A percentile compares a stretch with the other conserved stretches of the same genome.
Evolutionary conservation across 2,888 invertebrate species (phyloP).

Genomic region (Synergus umbraculus): DNA sequence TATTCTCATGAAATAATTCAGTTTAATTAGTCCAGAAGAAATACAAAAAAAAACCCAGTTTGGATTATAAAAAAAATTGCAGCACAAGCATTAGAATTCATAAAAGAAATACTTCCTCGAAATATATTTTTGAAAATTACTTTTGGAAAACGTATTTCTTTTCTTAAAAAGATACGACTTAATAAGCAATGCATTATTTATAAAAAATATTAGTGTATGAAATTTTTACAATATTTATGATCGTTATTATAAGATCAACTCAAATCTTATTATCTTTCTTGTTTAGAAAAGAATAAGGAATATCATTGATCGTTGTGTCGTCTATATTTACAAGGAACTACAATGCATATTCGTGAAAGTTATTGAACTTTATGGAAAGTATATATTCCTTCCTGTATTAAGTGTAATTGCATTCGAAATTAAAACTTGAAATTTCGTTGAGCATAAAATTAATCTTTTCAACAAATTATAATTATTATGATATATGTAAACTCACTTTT

Average conservation of each 20-base stretch:
- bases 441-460: not conserved
- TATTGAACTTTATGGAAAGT: not conserved
- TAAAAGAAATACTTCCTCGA: too few species aligned
- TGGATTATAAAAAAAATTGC: too few species aligned
- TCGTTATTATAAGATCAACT: not conserved
- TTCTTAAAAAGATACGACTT: too few species aligned
- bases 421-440: not conserved
- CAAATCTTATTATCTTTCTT: not conserved
- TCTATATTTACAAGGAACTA: too few species aligned
- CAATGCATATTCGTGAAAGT: too few species aligned
- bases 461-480: not conserved
- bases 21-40: not conserved
- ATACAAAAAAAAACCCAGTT: not conserved
- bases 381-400: not conserved
- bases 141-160: too few species aligned
- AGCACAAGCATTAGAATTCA: too few species aligned
- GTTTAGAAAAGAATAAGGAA: not conserved
- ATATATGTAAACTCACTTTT: conserved; percentile 9
- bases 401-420: not conserved
- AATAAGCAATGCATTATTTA: not conserved
- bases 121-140: too few species aligned
- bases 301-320: too few species aligned
- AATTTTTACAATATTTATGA: conserved; percentile 10
- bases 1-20: not conserved
- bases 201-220: not conserved